These are phyloP conservation scores for Formica selysi DNA, from an alignment of 1,140 invertebrate genomes.

Conservation along the genomic window DNA sequence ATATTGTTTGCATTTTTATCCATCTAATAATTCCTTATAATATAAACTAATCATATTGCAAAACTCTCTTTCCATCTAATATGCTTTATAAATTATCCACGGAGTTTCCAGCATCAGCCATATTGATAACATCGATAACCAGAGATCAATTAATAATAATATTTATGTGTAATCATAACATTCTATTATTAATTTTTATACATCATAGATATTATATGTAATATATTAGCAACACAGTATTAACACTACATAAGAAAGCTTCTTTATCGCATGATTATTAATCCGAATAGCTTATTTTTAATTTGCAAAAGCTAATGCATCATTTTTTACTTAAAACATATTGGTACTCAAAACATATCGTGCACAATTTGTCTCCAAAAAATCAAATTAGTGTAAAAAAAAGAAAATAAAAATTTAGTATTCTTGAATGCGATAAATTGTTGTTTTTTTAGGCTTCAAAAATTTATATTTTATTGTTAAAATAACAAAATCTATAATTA, in stretches of 20 bases:
- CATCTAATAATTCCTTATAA: conserved; percentile 4
- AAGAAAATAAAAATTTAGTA: background rate
- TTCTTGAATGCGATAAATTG: background rate
- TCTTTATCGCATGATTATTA: background rate
- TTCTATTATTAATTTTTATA: background rate
- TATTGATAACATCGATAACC: background rate
- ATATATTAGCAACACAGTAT: background rate
- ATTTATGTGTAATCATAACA: background rate
- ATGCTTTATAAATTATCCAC: background rate
- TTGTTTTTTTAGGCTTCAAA: background rate
- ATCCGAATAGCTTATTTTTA: background rate
- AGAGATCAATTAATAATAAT: background rate
- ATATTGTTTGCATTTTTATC: background rate
- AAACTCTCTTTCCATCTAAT: background rate
- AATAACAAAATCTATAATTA: background rate
- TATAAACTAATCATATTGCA: background rate
- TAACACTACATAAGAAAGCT: background rate
- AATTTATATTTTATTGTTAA: background rate
- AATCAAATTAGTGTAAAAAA: conserved; percentile 23
- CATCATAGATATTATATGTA: background rate
- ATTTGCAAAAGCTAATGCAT: background rate
- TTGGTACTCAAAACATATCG: background rate
- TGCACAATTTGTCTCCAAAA: background rate
- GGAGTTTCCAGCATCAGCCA: background rate
- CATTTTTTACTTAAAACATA: conserved; percentile 1